A percentile compares a stretch with the other conserved stretches of the same genome.
Conservation (phyloP, 2,113 vertebrate species). For the Etheostoma cragini region DNA sequence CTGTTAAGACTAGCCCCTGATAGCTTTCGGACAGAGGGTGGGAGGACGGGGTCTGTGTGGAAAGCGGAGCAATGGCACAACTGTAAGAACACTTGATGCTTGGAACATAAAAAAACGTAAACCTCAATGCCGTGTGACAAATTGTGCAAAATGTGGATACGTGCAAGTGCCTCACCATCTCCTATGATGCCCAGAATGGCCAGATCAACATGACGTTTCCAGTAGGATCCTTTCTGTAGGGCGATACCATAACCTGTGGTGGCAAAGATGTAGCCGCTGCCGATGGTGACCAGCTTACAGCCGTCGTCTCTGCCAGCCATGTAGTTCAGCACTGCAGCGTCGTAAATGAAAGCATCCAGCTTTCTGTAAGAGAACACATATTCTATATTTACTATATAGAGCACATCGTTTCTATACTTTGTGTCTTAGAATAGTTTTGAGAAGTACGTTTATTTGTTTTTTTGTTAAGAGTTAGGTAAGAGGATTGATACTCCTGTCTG, state of each 20-base stretch:
- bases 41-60: slow-evolving; percentile 18
- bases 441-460: background rate
- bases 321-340: slow-evolving; percentile 97
- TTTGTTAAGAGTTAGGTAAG: background rate
- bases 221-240: slow-evolving; percentile 97
- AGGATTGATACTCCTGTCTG: background rate
- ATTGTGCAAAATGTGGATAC: background rate
- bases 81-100: slow-evolving; percentile 3
- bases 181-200: slow-evolving; percentile 97
- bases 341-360: slow-evolving; percentile 99
- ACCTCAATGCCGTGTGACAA: background rate
- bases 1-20: slow-evolving; percentile 73
- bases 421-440: background rate
- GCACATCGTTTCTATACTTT: background rate
- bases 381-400: background rate
- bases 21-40: slow-evolving; percentile 60
- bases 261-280: slow-evolving; percentile 98
- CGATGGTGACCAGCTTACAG: slow-evolving; percentile 98
- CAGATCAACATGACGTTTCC: slow-evolving; percentile 96
- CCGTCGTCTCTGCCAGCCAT: slow-evolving; percentile 98
- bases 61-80: slow-evolving; percentile 29
- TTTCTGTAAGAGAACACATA: slow-evolving; percentile 84
- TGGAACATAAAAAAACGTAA: slow-evolving; percentile 13
- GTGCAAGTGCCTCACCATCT: slow-evolving; percentile 86
- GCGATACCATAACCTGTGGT: slow-evolving; percentile 99